Evolutionary conservation across 2,888 invertebrate genomes (phyloP).

Genomic region (Biston betularia): DNA sequence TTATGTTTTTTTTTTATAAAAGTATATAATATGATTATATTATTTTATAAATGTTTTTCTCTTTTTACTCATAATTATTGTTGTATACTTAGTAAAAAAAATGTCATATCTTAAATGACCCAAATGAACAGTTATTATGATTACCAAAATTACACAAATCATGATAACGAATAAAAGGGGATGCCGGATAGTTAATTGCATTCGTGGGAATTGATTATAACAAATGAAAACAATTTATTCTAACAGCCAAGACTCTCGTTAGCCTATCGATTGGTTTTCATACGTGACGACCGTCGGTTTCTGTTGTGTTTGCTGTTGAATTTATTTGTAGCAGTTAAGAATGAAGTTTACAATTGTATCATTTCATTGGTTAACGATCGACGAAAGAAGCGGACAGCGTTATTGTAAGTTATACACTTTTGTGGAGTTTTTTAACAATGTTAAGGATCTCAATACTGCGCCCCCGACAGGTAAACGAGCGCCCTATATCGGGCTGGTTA

Average conservation of each 20-base stretch:
- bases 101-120: slow-evolving; percentile 75
- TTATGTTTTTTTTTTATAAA: slow-evolving; percentile 62
- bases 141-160: slow-evolving; percentile 53
- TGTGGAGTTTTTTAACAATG: slow-evolving; percentile 79
- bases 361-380: slow-evolving; percentile 51
- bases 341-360: slow-evolving; percentile 57
- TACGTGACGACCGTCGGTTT: slow-evolving; percentile 12
- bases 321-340: slow-evolving; percentile 67
- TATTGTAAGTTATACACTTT: slow-evolving; percentile 80
- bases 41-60: slow-evolving; percentile 71
- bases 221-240: slow-evolving; percentile 51
- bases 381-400: slow-evolving; percentile 61
- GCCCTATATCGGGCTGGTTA: slow-evolving; percentile 75
- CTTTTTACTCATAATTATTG: slow-evolving; percentile 66
- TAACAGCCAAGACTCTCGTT: slow-evolving; percentile 44
- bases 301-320: slow-evolving; percentile 44
- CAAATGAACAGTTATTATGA: slow-evolving; percentile 64
- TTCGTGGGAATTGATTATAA: slow-evolving; percentile 77
- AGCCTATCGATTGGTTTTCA: slow-evolving; percentile 15
- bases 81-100: slow-evolving; percentile 67
- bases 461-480: slow-evolving; percentile 69
- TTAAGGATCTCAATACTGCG: slow-evolving; percentile 80
- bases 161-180: slow-evolving; percentile 47
- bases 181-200: slow-evolving; percentile 60
- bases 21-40: slow-evolving; percentile 56